Evolutionary conservation across 2,113 vertebrate species (phyloP).

Genomic region (Rana temporaria): DNA sequence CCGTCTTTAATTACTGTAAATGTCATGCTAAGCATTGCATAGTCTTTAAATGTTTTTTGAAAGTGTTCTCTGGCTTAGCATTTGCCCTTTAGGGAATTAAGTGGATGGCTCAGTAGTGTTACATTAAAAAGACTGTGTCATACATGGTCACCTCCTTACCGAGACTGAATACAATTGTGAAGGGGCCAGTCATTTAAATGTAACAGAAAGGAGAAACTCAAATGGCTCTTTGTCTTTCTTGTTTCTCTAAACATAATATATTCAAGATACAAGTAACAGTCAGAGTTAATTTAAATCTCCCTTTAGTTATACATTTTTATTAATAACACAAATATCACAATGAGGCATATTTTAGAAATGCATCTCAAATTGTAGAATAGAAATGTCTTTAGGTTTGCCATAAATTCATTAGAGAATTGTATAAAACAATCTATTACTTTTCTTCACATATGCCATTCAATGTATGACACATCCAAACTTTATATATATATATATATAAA

Average conservation of each 20-base stretch:
- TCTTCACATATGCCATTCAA: too few relatives aligned
- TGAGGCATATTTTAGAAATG: too few relatives aligned
- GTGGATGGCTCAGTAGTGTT: constrained; percentile 8
- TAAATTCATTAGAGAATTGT: too few relatives aligned
- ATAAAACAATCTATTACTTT: too few relatives aligned
- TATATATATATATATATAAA: too few relatives aligned
- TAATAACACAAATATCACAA: too few relatives aligned
- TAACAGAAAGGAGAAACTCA: background rate
- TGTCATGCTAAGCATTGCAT: constrained; percentile 24
- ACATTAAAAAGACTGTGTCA: constrained; percentile 26
- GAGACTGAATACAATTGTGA: constrained; percentile 15
- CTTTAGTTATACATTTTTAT: too few relatives aligned
- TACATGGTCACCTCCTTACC: constrained; percentile 41
- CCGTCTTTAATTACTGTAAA: constrained; percentile 21
- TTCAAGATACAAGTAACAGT: background rate
- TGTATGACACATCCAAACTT: too few relatives aligned
- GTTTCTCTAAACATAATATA: background rate
- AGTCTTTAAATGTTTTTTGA: constrained; percentile 37
- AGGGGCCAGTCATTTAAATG: background rate
- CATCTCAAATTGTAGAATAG: too few relatives aligned
- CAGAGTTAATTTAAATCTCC: background rate
- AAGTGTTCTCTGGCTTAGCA: constrained; percentile 32
- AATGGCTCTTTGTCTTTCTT: constrained; percentile 2
- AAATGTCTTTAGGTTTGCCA: too few relatives aligned
- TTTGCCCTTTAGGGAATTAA: constrained; percentile 33